These are phyloP conservation scores for Agrotis clavis DNA, from an alignment of 2,888 invertebrate species.

Conservation along the genomic window DNA sequence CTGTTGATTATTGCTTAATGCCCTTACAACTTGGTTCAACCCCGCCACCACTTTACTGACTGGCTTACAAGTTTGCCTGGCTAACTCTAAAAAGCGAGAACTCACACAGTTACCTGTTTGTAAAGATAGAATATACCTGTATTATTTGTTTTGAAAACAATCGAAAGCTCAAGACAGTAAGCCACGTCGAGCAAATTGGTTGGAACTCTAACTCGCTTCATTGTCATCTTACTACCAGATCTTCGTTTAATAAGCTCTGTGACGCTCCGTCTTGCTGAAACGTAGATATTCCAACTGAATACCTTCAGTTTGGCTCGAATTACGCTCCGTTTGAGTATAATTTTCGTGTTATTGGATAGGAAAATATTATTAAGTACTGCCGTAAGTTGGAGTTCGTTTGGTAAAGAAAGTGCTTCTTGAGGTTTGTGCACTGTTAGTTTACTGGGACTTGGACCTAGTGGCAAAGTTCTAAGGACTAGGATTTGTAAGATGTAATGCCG, in stretches of 20 bases:
- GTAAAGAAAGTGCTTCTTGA: slow-evolving; percentile 28
- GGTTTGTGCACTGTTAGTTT: slow-evolving; percentile 16
- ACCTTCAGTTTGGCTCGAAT: slow-evolving; percentile 57
- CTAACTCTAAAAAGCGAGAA: too few relatives aligned
- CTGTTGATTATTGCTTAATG: too few relatives aligned
- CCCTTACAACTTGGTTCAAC: too few relatives aligned
- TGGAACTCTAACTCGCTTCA: slow-evolving; percentile 57
- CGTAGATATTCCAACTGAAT: slow-evolving; percentile 56
- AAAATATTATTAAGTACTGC: slow-evolving; percentile 53
- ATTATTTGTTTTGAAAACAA: slow-evolving; percentile 51
- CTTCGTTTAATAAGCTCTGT: slow-evolving; percentile 63
- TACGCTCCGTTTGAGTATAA: slow-evolving; percentile 58
- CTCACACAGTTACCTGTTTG: neutral
- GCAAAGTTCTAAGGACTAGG: neutral
- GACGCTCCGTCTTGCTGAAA: slow-evolving; percentile 50
- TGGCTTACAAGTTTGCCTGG: too few relatives aligned
- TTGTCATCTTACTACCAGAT: slow-evolving; percentile 55
- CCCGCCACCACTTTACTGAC: neutral
- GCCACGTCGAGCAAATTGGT: slow-evolving; percentile 53
- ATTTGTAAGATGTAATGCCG: neutral
- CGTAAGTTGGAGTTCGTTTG: slow-evolving; percentile 39
- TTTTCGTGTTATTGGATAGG: slow-evolving; percentile 62
- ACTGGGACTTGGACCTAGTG: neutral
- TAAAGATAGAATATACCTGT: slow-evolving; percentile 4
- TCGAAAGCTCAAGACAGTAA: slow-evolving; percentile 11